Conservation (phyloP, 1,140 invertebrate genomes). For the Leptinotarsa texana region DNA sequence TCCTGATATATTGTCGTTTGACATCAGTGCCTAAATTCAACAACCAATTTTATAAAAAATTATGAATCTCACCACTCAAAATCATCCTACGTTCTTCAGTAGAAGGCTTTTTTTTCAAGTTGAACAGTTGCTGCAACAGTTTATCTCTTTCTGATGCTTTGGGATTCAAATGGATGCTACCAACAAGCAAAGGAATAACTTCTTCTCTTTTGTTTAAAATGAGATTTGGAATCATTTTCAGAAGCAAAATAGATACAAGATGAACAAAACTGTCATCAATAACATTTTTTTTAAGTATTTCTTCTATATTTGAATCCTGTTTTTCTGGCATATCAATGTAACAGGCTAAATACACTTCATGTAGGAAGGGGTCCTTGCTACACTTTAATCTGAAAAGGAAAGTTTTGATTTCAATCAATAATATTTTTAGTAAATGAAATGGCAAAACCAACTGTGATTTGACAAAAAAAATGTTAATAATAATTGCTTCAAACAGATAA, state of each 20-base stretch:
- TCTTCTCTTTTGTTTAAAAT: constrained; percentile 73
- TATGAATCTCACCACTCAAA: constrained; percentile 59
- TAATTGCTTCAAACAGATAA: no score
- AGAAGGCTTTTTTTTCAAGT: constrained; percentile 75
- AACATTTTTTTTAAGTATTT: constrained; percentile 55
- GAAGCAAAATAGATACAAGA: constrained; percentile 59
- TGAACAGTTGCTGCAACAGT: constrained; percentile 73
- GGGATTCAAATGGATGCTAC: constrained; percentile 67
- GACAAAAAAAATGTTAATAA: no score
- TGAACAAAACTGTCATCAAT: constrained; percentile 56
- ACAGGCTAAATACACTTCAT: constrained; percentile 59
- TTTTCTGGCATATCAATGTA: constrained; percentile 52
- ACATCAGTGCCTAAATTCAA: neutral
- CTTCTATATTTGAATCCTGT: constrained; percentile 52
- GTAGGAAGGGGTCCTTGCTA: constrained; percentile 53
- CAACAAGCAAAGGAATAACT: constrained; percentile 72
- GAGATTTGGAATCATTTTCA: constrained; percentile 71
- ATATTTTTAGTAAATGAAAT: no score
- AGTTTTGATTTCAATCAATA: no score
- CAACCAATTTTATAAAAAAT: neutral
- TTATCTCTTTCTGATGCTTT: constrained; percentile 66
- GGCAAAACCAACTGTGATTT: no score
- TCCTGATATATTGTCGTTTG: no score
- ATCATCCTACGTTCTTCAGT: constrained; percentile 72
- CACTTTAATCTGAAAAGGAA: neutral